These are phyloP conservation scores for Platynereis dumerilii DNA, from an alignment of 2,888 invertebrate species.

Conservation along the genomic window DNA sequence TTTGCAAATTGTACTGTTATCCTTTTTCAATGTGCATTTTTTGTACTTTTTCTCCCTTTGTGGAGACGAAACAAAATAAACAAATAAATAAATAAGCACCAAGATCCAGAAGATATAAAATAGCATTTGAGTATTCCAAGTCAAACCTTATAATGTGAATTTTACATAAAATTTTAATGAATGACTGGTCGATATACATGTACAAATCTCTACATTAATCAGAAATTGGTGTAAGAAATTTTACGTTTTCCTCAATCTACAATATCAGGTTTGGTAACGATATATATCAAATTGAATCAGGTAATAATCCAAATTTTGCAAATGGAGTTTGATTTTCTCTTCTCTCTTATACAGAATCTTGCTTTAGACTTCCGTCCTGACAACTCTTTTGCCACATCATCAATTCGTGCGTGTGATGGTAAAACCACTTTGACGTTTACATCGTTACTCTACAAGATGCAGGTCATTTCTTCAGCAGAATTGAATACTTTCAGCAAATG, in stretches of 20 bases:
- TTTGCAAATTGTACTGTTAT: no score
- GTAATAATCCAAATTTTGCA: no score
- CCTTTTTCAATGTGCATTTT: not conserved
- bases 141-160: not conserved
- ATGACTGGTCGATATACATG: not conserved
- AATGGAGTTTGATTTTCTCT: no score
- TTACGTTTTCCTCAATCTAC: no score
- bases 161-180: not conserved
- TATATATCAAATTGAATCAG: no score
- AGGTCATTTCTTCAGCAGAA: conserved; percentile 30
- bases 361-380: conserved; percentile 42
- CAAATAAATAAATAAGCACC: no score
- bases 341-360: conserved; percentile 17
- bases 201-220: no score
- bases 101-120: no score
- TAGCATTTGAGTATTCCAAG: not conserved
- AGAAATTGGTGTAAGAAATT: no score
- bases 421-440: conserved; percentile 18
- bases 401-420: conserved; percentile 42
- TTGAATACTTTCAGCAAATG: conserved; percentile 43
- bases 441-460: conserved; percentile 33
- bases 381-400: conserved; percentile 37
- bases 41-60: no score
- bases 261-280: no score
- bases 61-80: no score